Conservation (phyloP, 2,888 invertebrate genomes). For the Operophtera brumata region DNA sequence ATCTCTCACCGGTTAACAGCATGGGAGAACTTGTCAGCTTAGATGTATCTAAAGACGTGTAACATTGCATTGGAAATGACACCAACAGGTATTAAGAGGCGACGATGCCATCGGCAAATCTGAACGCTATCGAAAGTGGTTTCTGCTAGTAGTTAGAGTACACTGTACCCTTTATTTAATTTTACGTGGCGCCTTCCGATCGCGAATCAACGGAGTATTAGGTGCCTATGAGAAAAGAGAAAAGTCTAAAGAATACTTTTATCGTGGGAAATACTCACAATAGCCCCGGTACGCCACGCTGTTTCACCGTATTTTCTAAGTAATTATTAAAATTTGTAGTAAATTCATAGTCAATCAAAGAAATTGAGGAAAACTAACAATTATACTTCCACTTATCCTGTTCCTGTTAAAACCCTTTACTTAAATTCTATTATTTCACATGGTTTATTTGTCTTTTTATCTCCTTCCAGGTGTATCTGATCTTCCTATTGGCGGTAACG, state of each 20-base stretch:
- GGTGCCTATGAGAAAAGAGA: constrained; percentile 72
- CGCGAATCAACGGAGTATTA: constrained; percentile 55
- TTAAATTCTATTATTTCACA: not conserved
- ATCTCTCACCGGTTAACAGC: too few relatives aligned
- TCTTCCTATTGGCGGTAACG: constrained; percentile 54
- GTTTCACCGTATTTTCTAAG: constrained; percentile 75
- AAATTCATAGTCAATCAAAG: too few relatives aligned
- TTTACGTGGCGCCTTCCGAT: constrained; percentile 60
- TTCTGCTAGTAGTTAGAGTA: too few relatives aligned
- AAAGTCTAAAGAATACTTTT: constrained; percentile 71
- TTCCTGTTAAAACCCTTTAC: too few relatives aligned
- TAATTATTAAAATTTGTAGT: constrained; percentile 57
- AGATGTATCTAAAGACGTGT: too few relatives aligned
- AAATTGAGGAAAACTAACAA: too few relatives aligned
- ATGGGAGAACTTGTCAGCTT: too few relatives aligned
- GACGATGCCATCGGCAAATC: too few relatives aligned
- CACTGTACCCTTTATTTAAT: constrained; percentile 38
- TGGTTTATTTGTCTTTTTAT: constrained; percentile 15
- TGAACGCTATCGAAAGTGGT: too few relatives aligned
- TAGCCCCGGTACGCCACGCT: constrained; percentile 66
- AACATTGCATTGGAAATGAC: too few relatives aligned
- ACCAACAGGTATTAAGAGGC: too few relatives aligned
- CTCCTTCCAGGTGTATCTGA: constrained; percentile 62
- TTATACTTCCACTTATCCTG: too few relatives aligned
- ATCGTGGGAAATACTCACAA: constrained; percentile 69